Percentiles rank a stretch among this genome's conserved stretches.
Conservation (phyloP, 2,888 invertebrate genomes). For the Eristalis arbustorum region DNA sequence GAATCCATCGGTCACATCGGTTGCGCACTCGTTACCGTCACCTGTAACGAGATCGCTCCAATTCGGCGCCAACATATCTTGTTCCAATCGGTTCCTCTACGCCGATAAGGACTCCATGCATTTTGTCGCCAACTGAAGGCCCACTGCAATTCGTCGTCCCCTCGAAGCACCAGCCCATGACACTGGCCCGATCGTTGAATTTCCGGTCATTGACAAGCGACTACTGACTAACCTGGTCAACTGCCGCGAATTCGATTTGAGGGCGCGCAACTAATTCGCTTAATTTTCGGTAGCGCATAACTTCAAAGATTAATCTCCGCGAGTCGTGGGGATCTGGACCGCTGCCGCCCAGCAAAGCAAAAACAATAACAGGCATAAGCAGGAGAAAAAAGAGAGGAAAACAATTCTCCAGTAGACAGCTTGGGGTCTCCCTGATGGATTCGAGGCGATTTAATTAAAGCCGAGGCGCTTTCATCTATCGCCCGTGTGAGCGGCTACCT, state of each 20-base stretch:
- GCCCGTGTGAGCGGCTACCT: constrained; percentile 27
- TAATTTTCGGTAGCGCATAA: constrained; percentile 78
- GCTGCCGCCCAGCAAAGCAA: not conserved
- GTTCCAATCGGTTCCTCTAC: constrained; percentile 25
- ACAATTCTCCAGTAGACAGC: constrained; percentile 48
- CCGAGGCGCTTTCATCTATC: constrained; percentile 55
- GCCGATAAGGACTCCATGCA: constrained; percentile 3
- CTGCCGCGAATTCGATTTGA: constrained; percentile 59
- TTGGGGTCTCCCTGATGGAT: constrained; percentile 64
- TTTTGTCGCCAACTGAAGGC: not conserved
- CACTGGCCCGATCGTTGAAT: constrained; percentile 27
- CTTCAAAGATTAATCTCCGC: constrained; percentile 50
- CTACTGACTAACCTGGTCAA: constrained; percentile 17
- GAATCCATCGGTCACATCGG: constrained; percentile 35
- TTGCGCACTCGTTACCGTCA: not conserved
- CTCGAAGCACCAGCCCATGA: not conserved
- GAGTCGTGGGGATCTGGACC: not conserved
- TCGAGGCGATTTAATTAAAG: constrained; percentile 66
- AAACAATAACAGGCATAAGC: not conserved
- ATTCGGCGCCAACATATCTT: constrained; percentile 41
- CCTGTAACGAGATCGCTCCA: constrained; percentile 22
- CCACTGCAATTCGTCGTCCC: not conserved
- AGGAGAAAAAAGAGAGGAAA: not conserved
- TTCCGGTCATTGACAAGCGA: constrained; percentile 60
- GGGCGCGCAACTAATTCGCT: constrained; percentile 68